Percentiles rank a stretch among this genome's conserved stretches.
These are phyloP conservation scores for Boloria selene DNA, from an alignment of 2,888 invertebrate genomes.

Conservation along the genomic window DNA sequence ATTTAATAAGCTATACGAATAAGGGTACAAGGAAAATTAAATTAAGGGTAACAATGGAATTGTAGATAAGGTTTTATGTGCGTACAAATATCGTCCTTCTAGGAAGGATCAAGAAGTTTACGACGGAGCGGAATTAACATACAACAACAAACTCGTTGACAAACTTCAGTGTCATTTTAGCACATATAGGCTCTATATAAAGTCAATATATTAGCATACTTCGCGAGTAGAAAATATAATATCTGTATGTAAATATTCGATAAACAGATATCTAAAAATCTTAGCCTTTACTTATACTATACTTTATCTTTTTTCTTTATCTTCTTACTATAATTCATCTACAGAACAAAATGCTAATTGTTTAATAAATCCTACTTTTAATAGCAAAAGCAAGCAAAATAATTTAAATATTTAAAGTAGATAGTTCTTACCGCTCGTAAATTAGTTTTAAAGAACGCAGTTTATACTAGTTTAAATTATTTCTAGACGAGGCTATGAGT, in stretches of 20 bases:
- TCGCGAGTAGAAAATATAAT: background rate
- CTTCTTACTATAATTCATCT: no score
- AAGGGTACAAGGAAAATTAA: slow-evolving; percentile 16
- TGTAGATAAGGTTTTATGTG: slow-evolving; percentile 37
- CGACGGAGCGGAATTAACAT: slow-evolving; percentile 34
- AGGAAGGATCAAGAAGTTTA: slow-evolving; percentile 37
- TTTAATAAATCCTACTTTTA: no score
- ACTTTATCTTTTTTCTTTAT: no score
- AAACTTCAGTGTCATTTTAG: slow-evolving; percentile 9
- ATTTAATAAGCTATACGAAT: slow-evolving; percentile 2
- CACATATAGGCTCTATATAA: slow-evolving; percentile 8
- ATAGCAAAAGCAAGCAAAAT: background rate
- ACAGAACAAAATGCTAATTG: no score
- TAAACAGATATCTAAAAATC: no score
- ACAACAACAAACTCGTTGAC: slow-evolving; percentile 28
- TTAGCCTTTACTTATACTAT: no score
- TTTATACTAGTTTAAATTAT: slow-evolving; percentile 1
- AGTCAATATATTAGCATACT: background rate
- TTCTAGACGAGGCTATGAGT: slow-evolving; percentile 1
- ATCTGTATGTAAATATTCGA: no score
- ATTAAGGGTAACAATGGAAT: slow-evolving; percentile 31
- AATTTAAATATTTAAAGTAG: background rate
- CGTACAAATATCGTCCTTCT: slow-evolving; percentile 29
- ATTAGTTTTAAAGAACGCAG: background rate
- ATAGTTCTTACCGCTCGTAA: slow-evolving; percentile 1